Conservation (phyloP, 2,113 vertebrate species). For the cattle (Bos taurus) region DNA sequence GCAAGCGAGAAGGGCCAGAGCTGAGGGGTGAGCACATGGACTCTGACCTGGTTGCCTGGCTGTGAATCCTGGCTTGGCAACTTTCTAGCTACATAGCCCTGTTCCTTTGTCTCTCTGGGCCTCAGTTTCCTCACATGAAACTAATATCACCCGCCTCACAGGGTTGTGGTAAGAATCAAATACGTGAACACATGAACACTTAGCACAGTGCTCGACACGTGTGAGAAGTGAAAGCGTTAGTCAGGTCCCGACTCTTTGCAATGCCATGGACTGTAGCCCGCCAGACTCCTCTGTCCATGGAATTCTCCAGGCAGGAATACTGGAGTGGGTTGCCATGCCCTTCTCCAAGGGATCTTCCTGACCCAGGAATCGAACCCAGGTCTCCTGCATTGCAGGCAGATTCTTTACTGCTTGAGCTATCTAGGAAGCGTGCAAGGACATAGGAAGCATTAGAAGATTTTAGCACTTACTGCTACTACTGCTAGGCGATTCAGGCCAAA, state of each 20-base stretch:
- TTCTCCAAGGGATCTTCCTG: too few species aligned
- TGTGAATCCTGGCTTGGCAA: not conserved
- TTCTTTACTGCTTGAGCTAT: too few species aligned
- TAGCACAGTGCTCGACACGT: not conserved
- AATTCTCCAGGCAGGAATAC: too few species aligned
- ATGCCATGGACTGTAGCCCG: too few species aligned
- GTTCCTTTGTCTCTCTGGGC: not conserved
- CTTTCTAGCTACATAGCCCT: not conserved
- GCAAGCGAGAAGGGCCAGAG: not conserved
- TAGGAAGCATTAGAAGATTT: not conserved
- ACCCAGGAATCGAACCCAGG: too few species aligned
- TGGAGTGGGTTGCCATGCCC: too few species aligned
- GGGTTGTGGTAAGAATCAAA: not conserved
- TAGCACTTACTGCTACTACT: not conserved
- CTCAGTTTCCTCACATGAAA: not conserved
- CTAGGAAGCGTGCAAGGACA: too few species aligned
- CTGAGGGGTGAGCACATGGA: not conserved
- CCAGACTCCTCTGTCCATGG: too few species aligned
- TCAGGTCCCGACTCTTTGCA: too few species aligned
- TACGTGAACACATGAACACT: not conserved
- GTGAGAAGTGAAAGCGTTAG: too few species aligned
- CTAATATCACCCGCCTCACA: not conserved
- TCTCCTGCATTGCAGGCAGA: too few species aligned
- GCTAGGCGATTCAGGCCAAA: not conserved
- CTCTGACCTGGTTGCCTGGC: not conserved